Evolutionary conservation across 2,888 invertebrate genomes (phyloP), one percentile per base, ranked within the genome.

Genomic region (Maniola hyperantus): DNA sequence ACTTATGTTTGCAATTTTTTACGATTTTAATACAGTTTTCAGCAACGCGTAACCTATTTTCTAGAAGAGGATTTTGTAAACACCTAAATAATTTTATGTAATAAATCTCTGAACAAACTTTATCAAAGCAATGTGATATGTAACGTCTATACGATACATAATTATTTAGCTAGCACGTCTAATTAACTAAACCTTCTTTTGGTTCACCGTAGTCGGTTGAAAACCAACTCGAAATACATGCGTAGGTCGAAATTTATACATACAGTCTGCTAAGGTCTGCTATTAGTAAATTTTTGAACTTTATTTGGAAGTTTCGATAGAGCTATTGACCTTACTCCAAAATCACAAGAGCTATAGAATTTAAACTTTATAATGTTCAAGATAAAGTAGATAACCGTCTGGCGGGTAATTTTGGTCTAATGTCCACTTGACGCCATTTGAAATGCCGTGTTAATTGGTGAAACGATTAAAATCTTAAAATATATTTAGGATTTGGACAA

Each of bases 221-320:
- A 44, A n/a, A 13, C 44, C 11, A 44, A 44, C 13, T 44, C 44
- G 44, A 44, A 44, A n/a, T 44, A 33, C 7, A 4, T 34, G 53
- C 15, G 57, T 57, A 18, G 57, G 20, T 20, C 2, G 36, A n/a
- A 44, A 44, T 44, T 44, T 39, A 18, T 55, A n/a, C 39, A 18
- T 55, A n/a, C 39, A 42, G 13, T 20, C n/a, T n/a, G n/a, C n/a
- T n/a, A n/a, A n/a, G n/a, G 42, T 13, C 11, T 42, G 18, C n/a
- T 53, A 34, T 34, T 33, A 33, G n/a, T 54, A 20, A 26, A 44
- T 46, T 33, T 39, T 20, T 34, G 34, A 36, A 18, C 13, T 51
- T 64, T 51, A 65, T 65, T 44, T 65, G 58, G 48, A 51, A 65
- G 18, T 65, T 20, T 51, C 50, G 36, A 65, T 58, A 46, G 15